Conservation (phyloP, 2,113 vertebrate genomes). For the Alaudala cheleensis region DNA sequence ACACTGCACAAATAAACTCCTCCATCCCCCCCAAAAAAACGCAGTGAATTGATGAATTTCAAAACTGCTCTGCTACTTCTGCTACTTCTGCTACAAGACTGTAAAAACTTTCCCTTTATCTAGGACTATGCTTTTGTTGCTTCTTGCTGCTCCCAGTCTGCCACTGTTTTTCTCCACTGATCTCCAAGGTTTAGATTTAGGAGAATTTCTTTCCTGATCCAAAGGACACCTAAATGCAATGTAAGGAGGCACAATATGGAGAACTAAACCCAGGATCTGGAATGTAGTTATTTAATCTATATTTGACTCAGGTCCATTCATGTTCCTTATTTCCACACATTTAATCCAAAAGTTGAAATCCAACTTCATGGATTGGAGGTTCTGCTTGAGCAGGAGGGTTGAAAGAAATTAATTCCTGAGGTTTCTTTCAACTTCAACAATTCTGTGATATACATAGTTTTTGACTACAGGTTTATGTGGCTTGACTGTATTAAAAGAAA, state of each 20-base stretch:
- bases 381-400: not conserved
- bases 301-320: not conserved
- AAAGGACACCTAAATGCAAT: not conserved
- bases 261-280: not conserved
- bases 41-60: not conserved
- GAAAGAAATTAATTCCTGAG: not conserved
- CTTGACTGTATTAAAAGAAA: not conserved
- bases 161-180: not conserved
- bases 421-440: not conserved
- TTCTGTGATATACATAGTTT: not conserved
- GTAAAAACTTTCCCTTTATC: not conserved
- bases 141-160: not conserved
- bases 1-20: rapidly evolving
- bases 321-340: not conserved
- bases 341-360: not conserved
- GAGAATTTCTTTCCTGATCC: not conserved
- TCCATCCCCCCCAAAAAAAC: not conserved
- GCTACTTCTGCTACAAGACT: no score
- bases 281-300: not conserved
- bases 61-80: not conserved
- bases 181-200: not conserved
- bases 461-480: not conserved
- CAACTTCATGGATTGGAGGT: not conserved
- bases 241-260: not conserved
- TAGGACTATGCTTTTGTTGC: not conserved